Evolutionary conservation across 2,797 vertebrate genomes (phyloP).

Genomic region (Melanotaenia boesemani): DNA sequence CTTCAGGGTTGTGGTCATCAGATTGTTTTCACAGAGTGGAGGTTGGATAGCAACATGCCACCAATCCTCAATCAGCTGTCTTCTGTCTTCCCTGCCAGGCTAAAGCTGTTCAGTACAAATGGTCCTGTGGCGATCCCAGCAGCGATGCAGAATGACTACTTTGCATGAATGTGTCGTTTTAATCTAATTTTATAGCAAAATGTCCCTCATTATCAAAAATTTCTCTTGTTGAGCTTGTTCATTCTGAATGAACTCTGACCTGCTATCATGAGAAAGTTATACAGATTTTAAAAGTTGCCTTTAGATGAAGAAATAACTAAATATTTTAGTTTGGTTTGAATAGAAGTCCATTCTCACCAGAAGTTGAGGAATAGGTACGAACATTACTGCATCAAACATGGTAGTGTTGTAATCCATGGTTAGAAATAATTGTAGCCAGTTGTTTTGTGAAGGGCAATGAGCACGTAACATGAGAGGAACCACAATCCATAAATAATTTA

Average conservation of each 20-base stretch:
- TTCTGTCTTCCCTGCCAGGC: constrained; percentile 73
- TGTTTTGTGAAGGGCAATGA: neutral
- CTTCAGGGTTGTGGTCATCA: constrained; percentile 59
- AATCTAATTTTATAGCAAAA: constrained; percentile 14
- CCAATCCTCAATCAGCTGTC: constrained; percentile 69
- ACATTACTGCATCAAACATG: neutral
- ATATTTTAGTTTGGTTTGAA: neutral
- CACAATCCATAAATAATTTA: neutral
- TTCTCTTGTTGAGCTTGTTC: neutral
- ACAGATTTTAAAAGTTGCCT: neutral
- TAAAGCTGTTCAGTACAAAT: constrained; percentile 82
- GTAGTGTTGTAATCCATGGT: neutral
- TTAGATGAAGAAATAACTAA: neutral
- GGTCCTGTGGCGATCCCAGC: constrained; percentile 65
- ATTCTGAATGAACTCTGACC: neutral
- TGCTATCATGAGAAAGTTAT: neutral
- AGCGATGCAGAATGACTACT: constrained; percentile 33
- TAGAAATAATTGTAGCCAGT: neutral
- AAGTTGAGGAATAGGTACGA: neutral
- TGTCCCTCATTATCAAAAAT: neutral
- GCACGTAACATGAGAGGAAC: neutral
- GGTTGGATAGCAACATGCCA: constrained; percentile 54
- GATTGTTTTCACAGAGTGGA: constrained; percentile 72
- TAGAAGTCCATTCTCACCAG: neutral
- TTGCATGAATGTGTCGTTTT: constrained; percentile 29